Evolutionary conservation across 2,113 vertebrate genomes (phyloP), one percentile per base, ranked within the genome.

Genomic region (Carlito syrichta): DNA sequence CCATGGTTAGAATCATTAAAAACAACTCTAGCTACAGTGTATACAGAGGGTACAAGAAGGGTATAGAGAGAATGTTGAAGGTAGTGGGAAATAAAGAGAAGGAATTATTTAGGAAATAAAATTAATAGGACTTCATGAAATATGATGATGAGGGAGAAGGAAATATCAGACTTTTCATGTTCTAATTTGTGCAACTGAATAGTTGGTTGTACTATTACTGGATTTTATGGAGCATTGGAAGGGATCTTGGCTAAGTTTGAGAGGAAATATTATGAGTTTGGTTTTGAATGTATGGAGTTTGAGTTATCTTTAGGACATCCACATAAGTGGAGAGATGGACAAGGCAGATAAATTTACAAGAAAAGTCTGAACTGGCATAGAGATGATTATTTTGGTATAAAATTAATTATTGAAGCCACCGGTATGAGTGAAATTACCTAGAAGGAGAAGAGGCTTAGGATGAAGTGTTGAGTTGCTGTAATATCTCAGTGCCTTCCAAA

Each of bases 61-160:
- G 27, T 68, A 62, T 14, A 66, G 23, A 27, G 35, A 73, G 54
- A 88, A 12, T 8, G 91, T 85, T 78, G 48, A 69, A 91, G 60
- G 56, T 73, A 74, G 40, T 11, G 93, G 22, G 60, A 85, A n/a
- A 84, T 90, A 66, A 77, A 60, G 77, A 81, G 52, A 94, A 95
- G 76, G 82, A 89, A n/a, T 58, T 93, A 76, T 91, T 87, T 76
- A 79, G n/a, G 52, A 95, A 60, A 45, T 63, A 86, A 83, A 86
- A 69, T 94, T 58, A 78, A 82, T 68, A 73, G 35, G 62, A 86
- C 35, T 91, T 92, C 78, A 7, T 96, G 25, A 91, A 86, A 77
- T 68, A 54, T 85, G 71, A 63, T 13, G 2, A 56, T 48, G 40
- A 12, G 2, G n/a, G 30, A 79, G 52, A 56, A 90, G 56, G 11